Base-by-base conservation (phyloP, 2,797 vertebrate genomes). In the Margarornis squamiger region DNA sequence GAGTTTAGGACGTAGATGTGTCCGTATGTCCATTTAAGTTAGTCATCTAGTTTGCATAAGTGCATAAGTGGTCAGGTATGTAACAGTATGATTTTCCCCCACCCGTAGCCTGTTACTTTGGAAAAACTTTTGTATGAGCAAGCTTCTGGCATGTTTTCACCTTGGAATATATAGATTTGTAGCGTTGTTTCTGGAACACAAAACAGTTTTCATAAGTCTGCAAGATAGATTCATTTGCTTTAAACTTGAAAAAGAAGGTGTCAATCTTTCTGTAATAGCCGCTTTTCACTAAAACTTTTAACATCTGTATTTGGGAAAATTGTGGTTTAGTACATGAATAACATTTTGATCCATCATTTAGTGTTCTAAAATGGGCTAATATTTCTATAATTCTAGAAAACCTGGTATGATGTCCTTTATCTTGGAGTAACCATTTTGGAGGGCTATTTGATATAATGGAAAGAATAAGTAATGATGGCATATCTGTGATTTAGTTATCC, bases 181-280 rank as follows among this genome's bases (percentile, higher is more conserved):
- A 32, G 39, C 73, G 66, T 80, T 91, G 70, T 90, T 79, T 90
- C 59, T 94, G 41, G 88, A 84, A 78, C 61, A 66, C 46, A 55
- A 19, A 92, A 59, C 36, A 71, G 34, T 78, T 90, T 45, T 88
- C 82, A 74, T 96, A 84, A 80, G 85, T 91, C 48, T 88, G 82
- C 92, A 88, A 66, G 55, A 59, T 34, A 39, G n/a, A 70, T 62
- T 63, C 1, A 9, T 88, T 90, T 91, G 76, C 70, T 86, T 94
- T 93, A 73, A 80, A 62, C 66, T 86, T 93, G 58, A 75, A 94
- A 95, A 97, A 48, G 30, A 83, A 94, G 73, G 48, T 93, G 52
- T 74, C 92, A 67, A 63, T 91, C 71, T 90, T 41, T 67, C 70
- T 51, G 38, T 66, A 91, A 24, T 39, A 65, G 43, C 51, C 91